Percentiles rank a stretch among this genome's conserved stretches.
Evolutionary conservation across 2,797 vertebrate genomes (phyloP).

Genomic region (Halcyon badia): DNA sequence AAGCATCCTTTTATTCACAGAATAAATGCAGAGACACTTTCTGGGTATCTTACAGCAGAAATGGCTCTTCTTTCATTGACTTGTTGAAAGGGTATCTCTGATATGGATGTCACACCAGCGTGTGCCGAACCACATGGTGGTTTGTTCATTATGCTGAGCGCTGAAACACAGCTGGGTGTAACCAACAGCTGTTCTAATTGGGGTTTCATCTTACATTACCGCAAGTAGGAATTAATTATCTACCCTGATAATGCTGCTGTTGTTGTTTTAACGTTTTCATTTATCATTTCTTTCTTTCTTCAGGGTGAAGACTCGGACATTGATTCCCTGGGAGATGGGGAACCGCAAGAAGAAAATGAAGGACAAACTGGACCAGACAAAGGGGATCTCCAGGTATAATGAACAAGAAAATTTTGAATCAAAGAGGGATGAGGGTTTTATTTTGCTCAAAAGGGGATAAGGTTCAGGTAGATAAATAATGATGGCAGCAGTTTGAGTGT

Average conservation of each 20-base stretch:
- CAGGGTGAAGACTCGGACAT: background rate
- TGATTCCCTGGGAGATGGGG: background rate
- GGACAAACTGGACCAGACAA: background rate
- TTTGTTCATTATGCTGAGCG: background rate
- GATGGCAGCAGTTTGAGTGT: background rate
- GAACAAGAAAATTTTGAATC: background rate
- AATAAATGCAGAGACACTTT: background rate
- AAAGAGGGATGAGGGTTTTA: background rate
- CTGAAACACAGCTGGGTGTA: background rate
- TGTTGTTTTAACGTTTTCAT: background rate
- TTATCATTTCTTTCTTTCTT: background rate
- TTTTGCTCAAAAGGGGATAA: background rate
- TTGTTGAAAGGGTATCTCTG: background rate
- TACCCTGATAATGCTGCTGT: background rate
- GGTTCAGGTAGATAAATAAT: background rate
- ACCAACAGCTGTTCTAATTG: background rate
- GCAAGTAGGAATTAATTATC: background rate
- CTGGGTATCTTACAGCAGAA: background rate
- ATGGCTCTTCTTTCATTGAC: background rate
- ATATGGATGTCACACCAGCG: background rate
- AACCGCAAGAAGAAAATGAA: background rate
- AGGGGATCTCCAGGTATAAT: constrained; percentile 66
- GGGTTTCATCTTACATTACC: constrained; percentile 2
- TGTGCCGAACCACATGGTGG: background rate
- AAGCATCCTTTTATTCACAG: background rate